phyloP scores from a whole-genome alignment of 2,113 vertebrate species.

The Mystacornis crossleyi region DNA sequence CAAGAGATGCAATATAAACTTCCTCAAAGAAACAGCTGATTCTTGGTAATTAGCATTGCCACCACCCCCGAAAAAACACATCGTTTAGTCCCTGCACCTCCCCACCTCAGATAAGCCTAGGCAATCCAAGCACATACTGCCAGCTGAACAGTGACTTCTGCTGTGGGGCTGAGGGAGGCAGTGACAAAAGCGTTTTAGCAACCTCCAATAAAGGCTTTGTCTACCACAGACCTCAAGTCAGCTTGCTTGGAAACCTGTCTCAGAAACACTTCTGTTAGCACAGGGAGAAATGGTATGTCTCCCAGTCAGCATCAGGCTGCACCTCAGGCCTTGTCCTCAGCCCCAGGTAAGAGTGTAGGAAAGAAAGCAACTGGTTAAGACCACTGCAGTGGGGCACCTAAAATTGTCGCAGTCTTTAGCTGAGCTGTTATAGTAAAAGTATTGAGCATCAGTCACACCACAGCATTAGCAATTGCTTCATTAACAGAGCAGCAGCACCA shows the following conservation, averaged over 20 bases:
- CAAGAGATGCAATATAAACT: background rate
- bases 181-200: background rate
- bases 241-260: background rate
- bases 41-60: background rate
- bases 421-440: background rate
- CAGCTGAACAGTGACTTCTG: background rate
- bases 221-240: background rate
- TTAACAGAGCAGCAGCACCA: rapidly evolving
- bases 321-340: background rate
- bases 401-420: background rate
- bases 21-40: background rate
- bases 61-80: background rate
- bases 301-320: background rate
- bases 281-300: background rate
- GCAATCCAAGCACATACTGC: background rate
- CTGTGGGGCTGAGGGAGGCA: rapidly evolving
- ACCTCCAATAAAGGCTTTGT: background rate
- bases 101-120: background rate
- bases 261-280: background rate
- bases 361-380: rapidly evolving
- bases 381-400: background rate
- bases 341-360: background rate
- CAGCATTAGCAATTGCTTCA: too few relatives aligned
- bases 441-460: background rate
- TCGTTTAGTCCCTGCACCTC: background rate